Conservation (phyloP, 1,140 invertebrate genomes). For the Listronotus bonariensis region DNA sequence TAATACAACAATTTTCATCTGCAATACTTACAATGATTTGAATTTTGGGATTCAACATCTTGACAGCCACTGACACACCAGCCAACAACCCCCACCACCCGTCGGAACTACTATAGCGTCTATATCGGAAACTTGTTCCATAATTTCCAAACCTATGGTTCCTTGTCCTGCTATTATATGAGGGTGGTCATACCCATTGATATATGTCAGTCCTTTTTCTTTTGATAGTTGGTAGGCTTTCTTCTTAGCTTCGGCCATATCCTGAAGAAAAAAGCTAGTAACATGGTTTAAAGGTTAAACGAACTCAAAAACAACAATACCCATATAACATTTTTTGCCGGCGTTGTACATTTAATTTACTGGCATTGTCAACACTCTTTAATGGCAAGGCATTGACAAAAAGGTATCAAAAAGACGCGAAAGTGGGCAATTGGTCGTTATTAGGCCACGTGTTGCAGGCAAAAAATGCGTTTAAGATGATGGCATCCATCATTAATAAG, state of each 20-base stretch:
- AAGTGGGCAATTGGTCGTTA: too few species aligned
- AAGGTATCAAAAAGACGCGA: too few species aligned
- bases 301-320: background rate
- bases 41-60: slow-evolving; percentile 79
- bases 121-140: slow-evolving; percentile 79
- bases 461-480: too few species aligned
- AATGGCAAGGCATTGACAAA: too few species aligned
- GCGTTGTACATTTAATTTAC: too few species aligned
- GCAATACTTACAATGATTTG: slow-evolving; percentile 71
- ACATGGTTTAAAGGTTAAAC: background rate
- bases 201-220: slow-evolving; percentile 75
- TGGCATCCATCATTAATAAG: too few species aligned
- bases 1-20: too few species aligned
- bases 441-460: too few species aligned
- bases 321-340: too few species aligned
- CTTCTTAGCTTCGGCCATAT: slow-evolving; percentile 85
- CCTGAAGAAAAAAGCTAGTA: slow-evolving; percentile 41
- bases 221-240: slow-evolving; percentile 76
- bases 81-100: slow-evolving; percentile 87
- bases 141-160: slow-evolving; percentile 88
- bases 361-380: too few species aligned
- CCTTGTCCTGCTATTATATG: slow-evolving; percentile 91
- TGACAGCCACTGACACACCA: slow-evolving; percentile 84
- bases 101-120: slow-evolving; percentile 84
- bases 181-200: slow-evolving; percentile 93